A percentile compares a stretch with the other conserved stretches of the same genome.
Conservation (phyloP, 2,797 vertebrate species). For the Cetoscarus ocellatus region DNA sequence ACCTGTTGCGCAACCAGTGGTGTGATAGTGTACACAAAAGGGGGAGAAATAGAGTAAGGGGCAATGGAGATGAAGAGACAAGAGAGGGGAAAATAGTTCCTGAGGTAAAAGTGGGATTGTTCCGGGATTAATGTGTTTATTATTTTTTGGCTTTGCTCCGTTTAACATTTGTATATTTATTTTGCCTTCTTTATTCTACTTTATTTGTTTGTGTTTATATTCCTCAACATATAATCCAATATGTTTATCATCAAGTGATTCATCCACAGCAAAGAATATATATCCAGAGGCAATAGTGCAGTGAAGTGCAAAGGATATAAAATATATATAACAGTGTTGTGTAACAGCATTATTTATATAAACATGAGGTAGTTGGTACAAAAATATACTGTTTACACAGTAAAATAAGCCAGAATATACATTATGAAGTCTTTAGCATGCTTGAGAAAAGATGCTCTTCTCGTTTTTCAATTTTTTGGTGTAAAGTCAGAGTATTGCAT, state of each 20-base stretch:
- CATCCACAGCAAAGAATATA: not conserved
- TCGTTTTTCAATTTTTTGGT: too few relatives aligned
- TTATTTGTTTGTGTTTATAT: not conserved
- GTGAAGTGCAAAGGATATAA: too few relatives aligned
- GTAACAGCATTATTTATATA: too few relatives aligned
- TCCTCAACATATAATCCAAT: not conserved
- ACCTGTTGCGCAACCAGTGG: constrained; percentile 76
- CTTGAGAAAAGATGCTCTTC: too few relatives aligned
- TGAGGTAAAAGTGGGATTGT: not conserved
- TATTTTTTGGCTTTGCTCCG: not conserved
- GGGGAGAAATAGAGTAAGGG: constrained; percentile 53
- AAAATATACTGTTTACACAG: too few relatives aligned
- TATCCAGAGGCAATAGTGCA: not conserved
- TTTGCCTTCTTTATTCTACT: not conserved
- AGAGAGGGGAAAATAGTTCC: not conserved
- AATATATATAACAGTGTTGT: too few relatives aligned
- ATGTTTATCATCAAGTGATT: not conserved
- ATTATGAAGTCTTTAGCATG: too few relatives aligned
- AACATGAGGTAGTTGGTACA: too few relatives aligned
- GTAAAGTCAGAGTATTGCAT: too few relatives aligned
- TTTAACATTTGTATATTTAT: not conserved
- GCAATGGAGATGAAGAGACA: constrained; percentile 26
- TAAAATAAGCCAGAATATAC: too few relatives aligned
- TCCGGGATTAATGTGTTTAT: not conserved
- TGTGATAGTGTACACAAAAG: constrained; percentile 67